Percentiles rank a stretch among this genome's conserved stretches.
These are phyloP conservation scores for Lamellibrachia satsuma DNA, from an alignment of 2,888 invertebrate species.

Conservation along the genomic window DNA sequence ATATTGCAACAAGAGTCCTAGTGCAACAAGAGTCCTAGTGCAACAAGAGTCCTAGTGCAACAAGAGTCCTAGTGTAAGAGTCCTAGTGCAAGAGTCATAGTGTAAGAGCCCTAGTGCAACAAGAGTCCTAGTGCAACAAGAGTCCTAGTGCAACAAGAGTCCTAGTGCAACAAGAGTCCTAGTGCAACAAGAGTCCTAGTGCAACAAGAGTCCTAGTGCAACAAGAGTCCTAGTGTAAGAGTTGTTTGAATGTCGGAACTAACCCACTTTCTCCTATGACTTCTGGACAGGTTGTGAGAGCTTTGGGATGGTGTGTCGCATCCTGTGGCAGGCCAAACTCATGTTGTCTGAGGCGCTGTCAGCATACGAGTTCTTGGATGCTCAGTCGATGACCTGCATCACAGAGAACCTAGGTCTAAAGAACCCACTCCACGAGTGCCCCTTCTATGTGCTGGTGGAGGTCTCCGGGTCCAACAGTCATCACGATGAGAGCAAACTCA, in stretches of 20 bases:
- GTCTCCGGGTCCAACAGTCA: conserved; percentile 78
- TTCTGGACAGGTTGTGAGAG: conserved; percentile 74
- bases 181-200: too few relatives aligned
- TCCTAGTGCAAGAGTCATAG: too few relatives aligned
- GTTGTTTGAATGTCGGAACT: background rate
- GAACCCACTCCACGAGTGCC: conserved; percentile 62
- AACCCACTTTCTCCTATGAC: background rate
- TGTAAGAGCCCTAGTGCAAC: too few relatives aligned
- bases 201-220: too few relatives aligned
- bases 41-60: too few relatives aligned
- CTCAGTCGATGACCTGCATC: conserved; percentile 75
- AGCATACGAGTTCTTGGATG: conserved; percentile 94
- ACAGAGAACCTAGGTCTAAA: conserved; percentile 72
- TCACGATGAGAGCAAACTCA: conserved; percentile 90
- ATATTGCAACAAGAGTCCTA: background rate
- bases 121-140: too few relatives aligned
- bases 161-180: too few relatives aligned
- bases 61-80: too few relatives aligned
- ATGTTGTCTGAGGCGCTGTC: conserved; percentile 89
- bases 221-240: background rate
- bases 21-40: too few relatives aligned
- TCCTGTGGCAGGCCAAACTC: conserved; percentile 78
- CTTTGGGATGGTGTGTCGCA: conserved; percentile 81
- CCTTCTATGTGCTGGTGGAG: conserved; percentile 64
- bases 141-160: too few relatives aligned